Evolutionary conservation across 1,140 invertebrate genomes (phyloP).

Genomic region (Plectrocnemia conspersa): DNA sequence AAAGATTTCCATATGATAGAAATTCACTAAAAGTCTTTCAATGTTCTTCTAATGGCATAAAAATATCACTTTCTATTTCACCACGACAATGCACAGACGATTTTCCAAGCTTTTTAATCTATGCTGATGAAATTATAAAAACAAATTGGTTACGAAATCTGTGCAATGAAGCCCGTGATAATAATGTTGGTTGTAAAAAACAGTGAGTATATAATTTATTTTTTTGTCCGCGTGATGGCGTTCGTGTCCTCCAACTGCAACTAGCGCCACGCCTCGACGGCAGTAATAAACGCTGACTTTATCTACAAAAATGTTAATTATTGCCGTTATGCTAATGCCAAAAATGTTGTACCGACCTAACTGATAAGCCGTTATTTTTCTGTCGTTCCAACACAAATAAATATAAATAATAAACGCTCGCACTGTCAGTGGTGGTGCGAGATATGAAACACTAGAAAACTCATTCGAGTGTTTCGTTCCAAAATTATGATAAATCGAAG

Average conservation of each 20-base stretch:
- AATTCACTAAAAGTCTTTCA: too few species aligned
- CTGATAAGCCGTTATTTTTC: constrained; percentile 35
- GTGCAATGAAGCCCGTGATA: too few species aligned
- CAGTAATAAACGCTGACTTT: constrained; percentile 31
- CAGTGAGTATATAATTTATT: too few species aligned
- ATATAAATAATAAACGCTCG: constrained; percentile 31
- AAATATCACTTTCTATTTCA: too few species aligned
- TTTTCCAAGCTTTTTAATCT: too few species aligned
- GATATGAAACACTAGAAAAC: background rate
- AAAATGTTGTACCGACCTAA: constrained; percentile 33
- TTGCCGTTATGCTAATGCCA: constrained; percentile 36
- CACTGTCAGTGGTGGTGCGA: constrained; percentile 4
- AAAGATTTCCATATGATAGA: too few species aligned
- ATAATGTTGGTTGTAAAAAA: too few species aligned
- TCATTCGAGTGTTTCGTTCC: background rate
- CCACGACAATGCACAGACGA: too few species aligned
- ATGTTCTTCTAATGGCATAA: too few species aligned
- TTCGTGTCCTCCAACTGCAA: constrained; percentile 16
- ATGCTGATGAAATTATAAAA: too few species aligned
- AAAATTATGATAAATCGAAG: background rate
- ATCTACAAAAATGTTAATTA: constrained; percentile 36
- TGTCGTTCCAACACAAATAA: constrained; percentile 32
- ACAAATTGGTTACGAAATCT: too few species aligned
- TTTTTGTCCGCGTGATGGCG: too few species aligned
- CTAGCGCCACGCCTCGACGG: constrained; percentile 32